Conservation (phyloP, 1,140 invertebrate species). For the Leptinotarsa lineolata region DNA sequence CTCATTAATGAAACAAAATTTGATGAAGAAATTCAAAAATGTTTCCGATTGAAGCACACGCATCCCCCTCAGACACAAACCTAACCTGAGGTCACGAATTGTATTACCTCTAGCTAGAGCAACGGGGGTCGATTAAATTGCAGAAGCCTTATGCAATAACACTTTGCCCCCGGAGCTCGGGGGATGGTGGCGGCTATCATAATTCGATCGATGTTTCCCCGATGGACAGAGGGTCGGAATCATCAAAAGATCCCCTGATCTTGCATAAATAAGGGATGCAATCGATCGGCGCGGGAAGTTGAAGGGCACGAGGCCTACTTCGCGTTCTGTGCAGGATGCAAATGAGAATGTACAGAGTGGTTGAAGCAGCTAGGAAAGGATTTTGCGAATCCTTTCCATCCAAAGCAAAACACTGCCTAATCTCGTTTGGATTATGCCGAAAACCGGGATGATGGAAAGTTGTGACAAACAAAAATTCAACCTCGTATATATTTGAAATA, state of each 20-base stretch:
- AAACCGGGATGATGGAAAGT: no score
- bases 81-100: neutral
- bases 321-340: neutral
- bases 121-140: neutral
- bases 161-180: neutral
- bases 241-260: slow-evolving; percentile 2
- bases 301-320: neutral
- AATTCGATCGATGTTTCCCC: neutral
- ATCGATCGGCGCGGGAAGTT: neutral
- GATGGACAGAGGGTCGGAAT: slow-evolving; percentile 5
- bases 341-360: neutral
- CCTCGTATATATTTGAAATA: no score
- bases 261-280: neutral
- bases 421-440: no score
- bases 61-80: no score
- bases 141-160: neutral
- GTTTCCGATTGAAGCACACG: no score
- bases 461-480: no score
- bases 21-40: no score
- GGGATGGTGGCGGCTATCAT: neutral
- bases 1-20: no score
- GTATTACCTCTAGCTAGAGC: neutral
- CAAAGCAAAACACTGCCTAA: no score
- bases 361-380: no score
- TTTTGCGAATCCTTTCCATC: no score